Evolutionary conservation across 2,888 invertebrate species (phyloP).

Genomic region (Drosophila helvetica): DNA sequence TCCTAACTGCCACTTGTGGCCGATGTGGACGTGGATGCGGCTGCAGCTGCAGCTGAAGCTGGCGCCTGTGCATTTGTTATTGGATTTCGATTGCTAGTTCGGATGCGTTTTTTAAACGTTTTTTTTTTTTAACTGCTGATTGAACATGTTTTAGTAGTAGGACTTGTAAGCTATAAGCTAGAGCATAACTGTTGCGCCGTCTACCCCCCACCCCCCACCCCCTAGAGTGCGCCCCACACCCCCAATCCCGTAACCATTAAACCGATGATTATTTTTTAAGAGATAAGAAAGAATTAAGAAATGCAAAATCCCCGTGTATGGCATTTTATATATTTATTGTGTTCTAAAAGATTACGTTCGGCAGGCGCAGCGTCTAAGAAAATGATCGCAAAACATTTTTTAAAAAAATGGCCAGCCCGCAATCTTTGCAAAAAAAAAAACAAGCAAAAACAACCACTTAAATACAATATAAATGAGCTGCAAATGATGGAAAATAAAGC

Average conservation of each 20-base stretch:
- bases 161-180: constrained; percentile 70
- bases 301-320: constrained; percentile 10
- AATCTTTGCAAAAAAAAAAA: constrained; percentile 5
- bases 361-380: neutral
- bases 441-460: constrained; percentile 6
- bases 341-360: constrained; percentile 9
- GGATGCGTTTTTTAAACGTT: constrained; percentile 60
- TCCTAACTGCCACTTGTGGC: constrained; percentile 62
- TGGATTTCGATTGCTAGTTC: constrained; percentile 36
- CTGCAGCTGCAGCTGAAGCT: constrained; percentile 9
- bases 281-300: neutral
- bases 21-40: constrained; percentile 18
- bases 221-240: neutral
- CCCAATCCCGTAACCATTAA: neutral
- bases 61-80: constrained; percentile 42
- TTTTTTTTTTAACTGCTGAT: constrained; percentile 72
- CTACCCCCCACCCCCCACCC: neutral
- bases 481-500: constrained; percentile 45
- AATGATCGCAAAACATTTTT: constrained; percentile 51
- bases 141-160: constrained; percentile 57
- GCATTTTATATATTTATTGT: constrained; percentile 24
- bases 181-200: constrained; percentile 53
- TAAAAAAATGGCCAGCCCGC: constrained; percentile 47
- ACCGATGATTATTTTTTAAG: constrained; percentile 22
- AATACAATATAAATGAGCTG: constrained; percentile 12